Base-by-base conservation (phyloP, 2,113 vertebrate species). In the Hemichromis elongatus region DNA sequence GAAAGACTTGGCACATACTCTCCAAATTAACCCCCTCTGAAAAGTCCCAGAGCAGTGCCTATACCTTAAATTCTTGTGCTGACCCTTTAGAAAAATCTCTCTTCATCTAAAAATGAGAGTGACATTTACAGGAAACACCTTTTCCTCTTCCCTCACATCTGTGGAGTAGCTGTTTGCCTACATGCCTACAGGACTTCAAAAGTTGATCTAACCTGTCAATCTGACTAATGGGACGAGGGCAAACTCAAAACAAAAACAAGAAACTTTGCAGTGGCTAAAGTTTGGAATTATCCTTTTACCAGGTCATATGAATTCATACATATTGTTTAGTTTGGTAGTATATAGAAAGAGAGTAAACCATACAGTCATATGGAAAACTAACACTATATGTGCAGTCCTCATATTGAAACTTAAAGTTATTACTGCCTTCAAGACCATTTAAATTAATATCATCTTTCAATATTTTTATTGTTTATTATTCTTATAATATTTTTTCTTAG, bases 111-210 rank as follows among this genome's bases (percentile, higher is more conserved):
- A 92, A 92, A 88, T 87, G 82, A 90, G 89, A 90, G 80, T 92
- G 91, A 94, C 92, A 94, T 92, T 91, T 88, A 85, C 79, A 90
- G 91, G 89, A 93, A 95, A 93, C 86, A 80, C 85, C 79, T 85
- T 90, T 93, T 90, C 89, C 88, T 86, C 81, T 88, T 84, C 18
- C 73, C 18, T 78, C 54, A 79, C 37, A 75, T 87, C 81, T 59
- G 55, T 63, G 54, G 92, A 89, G 84, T 52, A 21, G 77, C 83
- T 82, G 73, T 84, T 77, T 77, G 81, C 68, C 81, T 87, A 63
- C 85, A 77, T 73, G 80, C 78, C 84, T 81, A 54, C 61, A 86
- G 70, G 56, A 88, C 66, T 82, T 75, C 79, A 53, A 86, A 91
- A 93, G 90, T 90, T 90, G 82, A 89, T 91, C 89, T 83, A 45